Conservation (phyloP, 2,888 invertebrate species). For the Strigamia maritima region DNA sequence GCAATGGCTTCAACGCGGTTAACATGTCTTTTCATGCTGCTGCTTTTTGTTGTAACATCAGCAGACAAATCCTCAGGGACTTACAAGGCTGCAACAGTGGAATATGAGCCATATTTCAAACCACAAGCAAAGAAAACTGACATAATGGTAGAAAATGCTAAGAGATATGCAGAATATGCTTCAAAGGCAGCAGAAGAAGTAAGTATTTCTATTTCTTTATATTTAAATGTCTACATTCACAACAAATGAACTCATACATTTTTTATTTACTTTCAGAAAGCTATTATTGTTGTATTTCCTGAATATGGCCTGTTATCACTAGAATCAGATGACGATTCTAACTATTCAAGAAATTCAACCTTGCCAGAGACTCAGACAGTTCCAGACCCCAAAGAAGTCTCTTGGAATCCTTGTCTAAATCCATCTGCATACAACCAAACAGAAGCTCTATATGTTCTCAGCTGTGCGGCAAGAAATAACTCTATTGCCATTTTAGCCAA, state of each 20-base stretch:
- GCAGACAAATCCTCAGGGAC: neutral
- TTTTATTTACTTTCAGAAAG: neutral
- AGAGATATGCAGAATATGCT: neutral
- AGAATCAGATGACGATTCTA: neutral
- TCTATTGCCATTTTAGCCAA: neutral
- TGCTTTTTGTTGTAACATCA: too few species aligned
- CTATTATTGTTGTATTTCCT: constrained; percentile 1
- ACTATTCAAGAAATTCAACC: neutral
- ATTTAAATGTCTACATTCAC: too few species aligned
- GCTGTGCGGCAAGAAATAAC: neutral
- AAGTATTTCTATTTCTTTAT: too few species aligned
- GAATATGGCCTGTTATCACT: neutral
- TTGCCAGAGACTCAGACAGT: neutral
- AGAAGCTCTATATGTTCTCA: too few species aligned
- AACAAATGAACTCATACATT: too few species aligned
- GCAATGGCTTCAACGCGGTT: too few species aligned
- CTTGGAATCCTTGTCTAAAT: neutral
- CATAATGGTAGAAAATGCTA: neutral
- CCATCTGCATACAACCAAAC: neutral
- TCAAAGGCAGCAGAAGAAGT: neutral
- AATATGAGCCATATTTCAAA: neutral
- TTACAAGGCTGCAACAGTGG: neutral
- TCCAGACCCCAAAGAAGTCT: neutral
- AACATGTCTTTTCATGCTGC: too few species aligned
- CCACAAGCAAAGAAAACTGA: neutral